Percentiles rank a stretch among this genome's conserved stretches.
Evolutionary conservation across 2,113 vertebrate genomes (phyloP).

Genomic region (Phylloscopus trochiloides): DNA sequence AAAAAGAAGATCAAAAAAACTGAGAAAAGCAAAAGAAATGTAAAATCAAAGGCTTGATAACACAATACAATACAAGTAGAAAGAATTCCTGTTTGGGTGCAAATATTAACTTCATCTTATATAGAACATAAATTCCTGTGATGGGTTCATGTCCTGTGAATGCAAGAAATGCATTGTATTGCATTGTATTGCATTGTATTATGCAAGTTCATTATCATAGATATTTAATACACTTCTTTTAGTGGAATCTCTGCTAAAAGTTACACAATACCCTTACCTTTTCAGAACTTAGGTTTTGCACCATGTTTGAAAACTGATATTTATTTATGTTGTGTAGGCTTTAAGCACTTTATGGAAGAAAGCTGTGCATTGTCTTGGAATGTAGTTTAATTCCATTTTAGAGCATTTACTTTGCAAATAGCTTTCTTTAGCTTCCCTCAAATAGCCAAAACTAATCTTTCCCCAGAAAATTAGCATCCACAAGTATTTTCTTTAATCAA

Average conservation of each 20-base stretch:
- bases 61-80: background rate
- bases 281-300: background rate
- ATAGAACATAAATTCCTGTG: background rate
- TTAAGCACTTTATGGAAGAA: background rate
- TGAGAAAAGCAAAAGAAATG: background rate
- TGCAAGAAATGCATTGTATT: background rate
- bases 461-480: background rate
- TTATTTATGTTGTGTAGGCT: background rate
- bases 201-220: background rate
- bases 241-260: background rate
- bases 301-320: background rate
- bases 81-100: background rate
- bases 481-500: background rate
- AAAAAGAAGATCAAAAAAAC: background rate
- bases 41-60: background rate
- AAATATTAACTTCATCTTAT: background rate
- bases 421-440: background rate
- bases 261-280: background rate
- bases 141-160: background rate
- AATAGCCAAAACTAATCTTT: background rate
- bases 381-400: background rate
- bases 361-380: background rate
- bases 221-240: background rate
- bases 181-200: background rate
- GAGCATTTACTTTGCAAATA: background rate